Percentiles rank a stretch among this genome's conserved stretches.
phyloP scores from a whole-genome alignment of 1,140 invertebrate genomes.

The Drosophila parvula region DNA sequence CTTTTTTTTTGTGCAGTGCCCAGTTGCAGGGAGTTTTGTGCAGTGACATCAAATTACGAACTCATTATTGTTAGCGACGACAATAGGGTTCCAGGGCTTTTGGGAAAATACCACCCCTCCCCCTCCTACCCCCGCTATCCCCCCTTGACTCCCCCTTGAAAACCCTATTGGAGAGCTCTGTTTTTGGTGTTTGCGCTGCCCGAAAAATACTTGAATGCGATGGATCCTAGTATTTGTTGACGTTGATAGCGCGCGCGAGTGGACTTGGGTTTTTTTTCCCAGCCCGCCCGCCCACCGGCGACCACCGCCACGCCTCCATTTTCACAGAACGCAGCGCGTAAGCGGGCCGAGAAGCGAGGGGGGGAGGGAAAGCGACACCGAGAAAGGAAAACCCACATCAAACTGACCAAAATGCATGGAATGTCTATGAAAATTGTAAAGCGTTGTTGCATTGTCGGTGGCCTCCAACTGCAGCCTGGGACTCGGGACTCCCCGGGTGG shows the following conservation, averaged over 20 bases:
- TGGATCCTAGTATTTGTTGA: conserved; percentile 65
- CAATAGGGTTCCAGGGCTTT: conserved; percentile 38
- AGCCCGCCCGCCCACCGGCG: neutral
- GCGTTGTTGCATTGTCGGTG: conserved; percentile 61
- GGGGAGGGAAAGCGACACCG: conserved; percentile 48
- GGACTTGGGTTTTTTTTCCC: conserved; percentile 10
- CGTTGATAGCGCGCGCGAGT: conserved; percentile 58
- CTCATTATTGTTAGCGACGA: conserved; percentile 79
- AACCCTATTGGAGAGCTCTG: conserved; percentile 21
- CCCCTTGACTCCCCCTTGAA: neutral
- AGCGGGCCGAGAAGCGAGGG: conserved; percentile 42
- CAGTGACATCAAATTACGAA: conserved; percentile 80
- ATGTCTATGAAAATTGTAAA: conserved; percentile 79
- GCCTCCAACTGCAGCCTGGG: conserved; percentile 7
- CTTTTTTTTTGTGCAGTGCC: conserved; percentile 5
- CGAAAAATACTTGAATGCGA: conserved; percentile 67
- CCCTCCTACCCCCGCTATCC: neutral
- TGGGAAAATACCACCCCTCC: neutral
- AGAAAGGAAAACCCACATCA: conserved; percentile 80
- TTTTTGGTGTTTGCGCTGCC: conserved; percentile 59
- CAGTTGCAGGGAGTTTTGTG: conserved; percentile 62
- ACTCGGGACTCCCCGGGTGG: neutral
- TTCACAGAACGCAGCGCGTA: conserved; percentile 40
- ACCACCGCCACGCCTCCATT: conserved; percentile 18
- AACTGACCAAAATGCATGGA: conserved; percentile 83